Base-by-base conservation (phyloP, 2,888 invertebrate species). In the Chromoteleia sp. region DNA sequence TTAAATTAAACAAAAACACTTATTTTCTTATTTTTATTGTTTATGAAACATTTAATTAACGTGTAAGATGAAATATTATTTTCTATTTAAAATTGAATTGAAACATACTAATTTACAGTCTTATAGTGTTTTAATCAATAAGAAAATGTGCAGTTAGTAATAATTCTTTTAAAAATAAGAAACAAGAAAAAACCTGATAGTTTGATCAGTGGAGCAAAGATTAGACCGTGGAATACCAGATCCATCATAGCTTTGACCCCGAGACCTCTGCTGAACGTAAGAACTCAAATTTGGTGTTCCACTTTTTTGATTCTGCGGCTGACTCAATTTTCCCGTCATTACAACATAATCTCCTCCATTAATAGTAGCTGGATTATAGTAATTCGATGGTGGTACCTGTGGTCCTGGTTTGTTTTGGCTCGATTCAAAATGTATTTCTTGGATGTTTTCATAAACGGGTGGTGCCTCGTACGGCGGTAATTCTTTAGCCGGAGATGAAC, bases 281-380 rank as follows among this genome's bases (percentile, higher is more conserved):
- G 86, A 80, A 2, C 56, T 50, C 39, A 86, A 81, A 81, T 81
- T 85, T 61, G 85, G 87, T 0, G 78, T 43, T 29, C 82, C 75
- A 90, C 70, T 78, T n/a, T 87, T 86, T 68, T 87, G 89, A 30
- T 82, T 84, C 54, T 85, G 87, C n/a, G 68, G 52, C 50, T 86
- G 86, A 25, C 79, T 84, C n/a, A 88, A 84, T 86, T 92, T 95
- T n/a, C 96, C 96, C 10, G 96, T 96, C 96, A 96, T 96, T 87
- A 96, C 96, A 19, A 96, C 96, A 92, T 96, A 96, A 88, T 96
- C 96, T 21, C 90, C 89, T 79, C 95, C 95, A 89, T 96, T 96
- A 14, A 95, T 94, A 83, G 95, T 96, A 77, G 96, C 95, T 41
- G 93, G 88, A 83, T 91, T 89, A 76, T 91, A 92, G 82, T 90